Base-by-base conservation (phyloP, 2,888 invertebrate genomes). In the Brachycybe producta region DNA sequence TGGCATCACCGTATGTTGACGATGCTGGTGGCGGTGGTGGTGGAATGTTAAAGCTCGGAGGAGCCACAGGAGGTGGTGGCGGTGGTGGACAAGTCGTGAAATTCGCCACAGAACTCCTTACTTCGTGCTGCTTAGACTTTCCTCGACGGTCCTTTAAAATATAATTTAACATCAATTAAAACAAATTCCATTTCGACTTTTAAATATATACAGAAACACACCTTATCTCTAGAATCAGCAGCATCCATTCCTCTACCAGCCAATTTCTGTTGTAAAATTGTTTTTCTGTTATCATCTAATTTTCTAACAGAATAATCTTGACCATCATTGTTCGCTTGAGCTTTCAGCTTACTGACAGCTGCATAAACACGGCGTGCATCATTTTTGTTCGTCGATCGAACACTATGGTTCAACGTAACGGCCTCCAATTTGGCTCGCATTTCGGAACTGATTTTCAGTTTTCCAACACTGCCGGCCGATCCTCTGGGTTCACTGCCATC, bases 371-470 rank as follows among this genome's bases (percentile, higher is more conserved):
- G 15, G 17, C 54, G 23, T 3, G 52, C 54, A 46, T 54, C 54
- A 15, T 38, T 48, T 19, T 49, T 52, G 30, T 54, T 49, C 8
- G 46, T 46, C 2, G 60, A 80, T 21, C 87, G 73, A 0, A 88
- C 81, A 2, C 86, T 87, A 65, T 88, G 87, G 59, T 84, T 85
- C 0, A 87, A 84, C 0, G 88, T 90, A 0, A 90, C 87, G 1
- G 59, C 59, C 65, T 91, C 91, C 53, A 91, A 65, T 55, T 90
- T 75, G 61, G 86, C 84, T 13, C 87, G 76, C 90, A 91, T 91
- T 70, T 91, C 90, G 0, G 85, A 84, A 62, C 87, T 88, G 7
- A 91, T 75, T 61, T 88, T 84, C 1, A 91, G 67, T 65, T 91
- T 91, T 0, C 91, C 90, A 3, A 91, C 84, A 62, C 86, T 87